Base-by-base conservation (phyloP, 2,797 vertebrate genomes). In the Intellagama lesueurii region DNA sequence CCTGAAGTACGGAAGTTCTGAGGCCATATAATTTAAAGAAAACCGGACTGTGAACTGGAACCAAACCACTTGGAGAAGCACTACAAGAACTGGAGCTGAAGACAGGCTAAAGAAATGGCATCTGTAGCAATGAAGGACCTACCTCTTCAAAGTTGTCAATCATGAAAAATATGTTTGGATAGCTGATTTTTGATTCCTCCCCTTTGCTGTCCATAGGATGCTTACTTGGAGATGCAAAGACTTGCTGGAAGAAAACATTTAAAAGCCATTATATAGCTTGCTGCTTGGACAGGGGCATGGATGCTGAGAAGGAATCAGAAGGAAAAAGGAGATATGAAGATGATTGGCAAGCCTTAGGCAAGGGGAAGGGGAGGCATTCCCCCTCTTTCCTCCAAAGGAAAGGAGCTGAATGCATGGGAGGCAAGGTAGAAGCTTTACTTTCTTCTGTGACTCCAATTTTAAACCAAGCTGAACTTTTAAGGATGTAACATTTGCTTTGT, bases 111-210 rank as follows among this genome's bases (percentile, higher is more conserved):
- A 88, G 5, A 35, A 88, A n/a, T 92, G 81, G 91, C 64, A 3
- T 83, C 26, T 49, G 30, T 35, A 85, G 24, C 28, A 56, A 47
- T 0, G 44, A 87, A 44, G 12, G 73, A 89, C 95, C 92, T 93
- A 99, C 99, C 98, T 99, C 99, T 94, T 99, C 99, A 66, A 99
- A 99, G 96, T 98, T 99, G 96, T 99, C 99, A 6, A 99, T 99
- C 99, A 99, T 99, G 96, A 99, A 99, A 97, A 99, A 99, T 96
- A 99, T 99, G 96, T 99, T 99, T 6, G 99, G 99, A 95, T 99
- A 99, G 96, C 99, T 99, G 96, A 99, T 99, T 96, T 99, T 99
- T 19, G 99, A 99, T 92, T 99, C 99, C 60, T 99, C 99, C 26
- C 99, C 99, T 94, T 99, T 99, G 95, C 98, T 99, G 97, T 99